Conservation (phyloP, 2,888 invertebrate species). For the Lasioglossum villosulum region DNA sequence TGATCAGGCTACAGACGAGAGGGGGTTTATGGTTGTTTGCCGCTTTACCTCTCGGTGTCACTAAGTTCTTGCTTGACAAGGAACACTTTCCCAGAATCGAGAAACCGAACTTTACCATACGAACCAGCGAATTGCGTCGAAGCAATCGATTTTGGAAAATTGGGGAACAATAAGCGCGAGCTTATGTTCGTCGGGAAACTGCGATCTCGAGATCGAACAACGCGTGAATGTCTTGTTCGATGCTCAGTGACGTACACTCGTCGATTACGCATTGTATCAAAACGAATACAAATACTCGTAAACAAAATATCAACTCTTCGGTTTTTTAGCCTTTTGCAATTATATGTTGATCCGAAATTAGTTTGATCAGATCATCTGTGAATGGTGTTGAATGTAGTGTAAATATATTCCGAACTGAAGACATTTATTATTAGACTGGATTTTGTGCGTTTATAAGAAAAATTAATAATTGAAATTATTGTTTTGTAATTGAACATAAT, state of each 20-base stretch:
- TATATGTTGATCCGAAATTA: no score
- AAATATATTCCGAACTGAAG: no score
- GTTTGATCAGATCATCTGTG: no score
- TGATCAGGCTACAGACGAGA: constrained; percentile 19
- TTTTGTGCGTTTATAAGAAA: not conserved
- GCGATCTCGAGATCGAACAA: not conserved
- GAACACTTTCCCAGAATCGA: not conserved
- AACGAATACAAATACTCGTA: not conserved
- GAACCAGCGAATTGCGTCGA: not conserved
- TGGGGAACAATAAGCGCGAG: not conserved
- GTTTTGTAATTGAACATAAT: no score
- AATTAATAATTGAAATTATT: no score
- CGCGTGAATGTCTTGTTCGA: not conserved
- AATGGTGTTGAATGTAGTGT: no score
- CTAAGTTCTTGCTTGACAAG: not conserved
- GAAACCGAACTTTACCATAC: not conserved
- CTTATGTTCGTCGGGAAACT: constrained; percentile 6
- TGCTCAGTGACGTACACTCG: not conserved
- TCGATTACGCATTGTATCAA: not conserved
- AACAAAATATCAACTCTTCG: no score
- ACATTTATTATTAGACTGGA: no score
- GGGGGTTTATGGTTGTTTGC: constrained; percentile 27
- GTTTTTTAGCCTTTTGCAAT: no score
- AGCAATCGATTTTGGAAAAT: constrained; percentile 24
- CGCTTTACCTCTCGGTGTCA: constrained; percentile 23